A percentile compares a stretch with the other conserved stretches of the same genome.
Conservation (phyloP, 2,797 vertebrate species). For the Lacerta agilis region DNA sequence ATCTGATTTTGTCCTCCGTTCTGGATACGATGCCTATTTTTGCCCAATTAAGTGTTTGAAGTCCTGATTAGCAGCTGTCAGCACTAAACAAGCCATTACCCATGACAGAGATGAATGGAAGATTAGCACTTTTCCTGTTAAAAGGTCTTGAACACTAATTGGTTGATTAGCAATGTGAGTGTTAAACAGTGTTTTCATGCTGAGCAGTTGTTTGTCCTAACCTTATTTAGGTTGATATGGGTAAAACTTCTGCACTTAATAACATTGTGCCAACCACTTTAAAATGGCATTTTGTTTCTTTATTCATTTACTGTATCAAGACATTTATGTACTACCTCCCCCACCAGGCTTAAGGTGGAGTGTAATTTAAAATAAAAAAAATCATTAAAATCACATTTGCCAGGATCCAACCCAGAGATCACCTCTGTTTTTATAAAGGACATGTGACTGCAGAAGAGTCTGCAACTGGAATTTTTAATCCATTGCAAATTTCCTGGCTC, state of each 20-base stretch:
- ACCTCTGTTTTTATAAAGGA: no score
- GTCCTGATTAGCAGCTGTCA: constrained; percentile 20
- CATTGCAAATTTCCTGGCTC: no score
- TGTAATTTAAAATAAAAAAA: no score
- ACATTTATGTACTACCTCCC: no score
- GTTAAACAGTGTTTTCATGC: constrained; percentile 3
- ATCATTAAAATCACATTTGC: no score
- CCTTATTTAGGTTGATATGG: background rate
- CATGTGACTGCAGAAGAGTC: no score
- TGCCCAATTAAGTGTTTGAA: constrained; percentile 10
- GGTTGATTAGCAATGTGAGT: constrained; percentile 6
- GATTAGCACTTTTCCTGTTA: constrained; percentile 23
- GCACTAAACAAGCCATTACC: constrained; percentile 9
- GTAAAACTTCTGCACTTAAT: background rate
- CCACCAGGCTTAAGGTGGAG: no score
- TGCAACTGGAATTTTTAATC: no score
- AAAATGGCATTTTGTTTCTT: background rate
- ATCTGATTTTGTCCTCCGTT: background rate
- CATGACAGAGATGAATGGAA: constrained; percentile 2
- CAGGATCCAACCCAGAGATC: no score
- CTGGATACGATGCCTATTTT: background rate
- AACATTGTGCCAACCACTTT: background rate
- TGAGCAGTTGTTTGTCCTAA: background rate
- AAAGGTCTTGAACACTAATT: constrained; percentile 6
- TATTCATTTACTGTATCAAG: no score